phyloP scores from a whole-genome alignment of 2,113 vertebrate genomes.

The Phyllopteryx taeniolatus region DNA sequence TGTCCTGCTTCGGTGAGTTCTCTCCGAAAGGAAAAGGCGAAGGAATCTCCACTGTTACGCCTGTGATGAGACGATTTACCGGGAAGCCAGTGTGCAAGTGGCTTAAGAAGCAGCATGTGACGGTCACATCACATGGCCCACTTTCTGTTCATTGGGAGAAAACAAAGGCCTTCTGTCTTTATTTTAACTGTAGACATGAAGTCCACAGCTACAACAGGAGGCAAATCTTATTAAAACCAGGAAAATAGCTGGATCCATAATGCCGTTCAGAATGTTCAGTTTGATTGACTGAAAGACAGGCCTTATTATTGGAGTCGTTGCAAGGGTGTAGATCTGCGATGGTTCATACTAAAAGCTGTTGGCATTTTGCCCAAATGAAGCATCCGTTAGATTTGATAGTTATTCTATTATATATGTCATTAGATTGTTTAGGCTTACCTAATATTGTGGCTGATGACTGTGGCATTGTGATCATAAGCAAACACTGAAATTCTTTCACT shows the following conservation, averaged over 20 bases:
- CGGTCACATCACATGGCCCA: background rate
- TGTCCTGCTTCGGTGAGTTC: background rate
- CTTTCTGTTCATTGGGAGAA: background rate
- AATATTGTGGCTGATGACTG: background rate
- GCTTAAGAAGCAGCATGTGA: slow-evolving; percentile 6
- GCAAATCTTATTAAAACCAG: background rate
- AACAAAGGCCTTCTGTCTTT: slow-evolving; percentile 1
- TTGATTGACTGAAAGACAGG: background rate
- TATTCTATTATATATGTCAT: background rate
- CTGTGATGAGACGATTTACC: background rate
- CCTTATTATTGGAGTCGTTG: background rate
- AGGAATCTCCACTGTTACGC: background rate
- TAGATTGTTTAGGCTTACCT: background rate
- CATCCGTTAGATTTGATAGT: background rate
- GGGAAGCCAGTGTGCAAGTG: background rate
- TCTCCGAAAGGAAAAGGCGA: background rate
- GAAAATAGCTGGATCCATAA: background rate
- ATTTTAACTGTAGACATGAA: background rate
- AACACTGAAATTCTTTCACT: background rate
- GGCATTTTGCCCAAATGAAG: background rate
- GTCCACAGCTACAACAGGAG: background rate
- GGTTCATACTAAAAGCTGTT: background rate
- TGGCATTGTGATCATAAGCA: background rate
- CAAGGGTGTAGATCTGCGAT: background rate
- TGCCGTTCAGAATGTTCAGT: background rate